These are phyloP conservation scores for Caenorhabditis becei DNA, from an alignment of 2,888 invertebrate genomes.

Conservation along the genomic window DNA sequence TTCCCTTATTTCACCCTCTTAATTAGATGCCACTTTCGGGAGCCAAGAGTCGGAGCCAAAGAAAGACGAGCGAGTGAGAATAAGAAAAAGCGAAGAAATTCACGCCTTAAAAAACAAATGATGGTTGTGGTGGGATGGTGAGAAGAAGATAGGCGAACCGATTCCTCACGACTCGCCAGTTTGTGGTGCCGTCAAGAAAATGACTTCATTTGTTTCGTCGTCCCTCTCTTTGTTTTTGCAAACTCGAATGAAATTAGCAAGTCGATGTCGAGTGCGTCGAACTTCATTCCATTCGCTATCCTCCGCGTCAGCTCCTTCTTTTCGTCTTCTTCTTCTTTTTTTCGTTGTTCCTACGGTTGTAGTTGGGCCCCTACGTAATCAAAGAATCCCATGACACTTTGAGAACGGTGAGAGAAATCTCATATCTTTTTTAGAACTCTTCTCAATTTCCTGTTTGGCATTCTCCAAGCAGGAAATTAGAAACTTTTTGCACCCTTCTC, in stretches of 20 bases:
- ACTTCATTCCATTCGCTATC: constrained; percentile 40
- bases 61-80: no score
- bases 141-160: constrained; percentile 33
- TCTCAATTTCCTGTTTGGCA: background rate
- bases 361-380: background rate
- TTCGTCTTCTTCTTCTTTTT: constrained; percentile 14
- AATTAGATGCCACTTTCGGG: constrained; percentile 42
- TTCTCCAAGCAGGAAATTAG: background rate
- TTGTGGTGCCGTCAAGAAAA: constrained; percentile 56
- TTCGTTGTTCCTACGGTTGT: constrained; percentile 7
- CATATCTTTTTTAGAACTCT: background rate
- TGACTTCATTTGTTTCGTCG: constrained; percentile 55
- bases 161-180: constrained; percentile 54
- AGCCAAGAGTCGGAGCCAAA: constrained; percentile 7
- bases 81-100: constrained; percentile 6
- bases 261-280: constrained; percentile 51
- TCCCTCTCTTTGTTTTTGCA: constrained; percentile 46
- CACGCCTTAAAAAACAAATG: constrained; percentile 36
- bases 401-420: background rate
- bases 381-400: background rate
- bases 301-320: background rate
- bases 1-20: constrained; percentile 1
- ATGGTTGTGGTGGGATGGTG: constrained; percentile 35
- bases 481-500: constrained; percentile 8
- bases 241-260: constrained; percentile 59